phyloP scores from a whole-genome alignment of 2,888 invertebrate species.

The Patella pellucida region DNA sequence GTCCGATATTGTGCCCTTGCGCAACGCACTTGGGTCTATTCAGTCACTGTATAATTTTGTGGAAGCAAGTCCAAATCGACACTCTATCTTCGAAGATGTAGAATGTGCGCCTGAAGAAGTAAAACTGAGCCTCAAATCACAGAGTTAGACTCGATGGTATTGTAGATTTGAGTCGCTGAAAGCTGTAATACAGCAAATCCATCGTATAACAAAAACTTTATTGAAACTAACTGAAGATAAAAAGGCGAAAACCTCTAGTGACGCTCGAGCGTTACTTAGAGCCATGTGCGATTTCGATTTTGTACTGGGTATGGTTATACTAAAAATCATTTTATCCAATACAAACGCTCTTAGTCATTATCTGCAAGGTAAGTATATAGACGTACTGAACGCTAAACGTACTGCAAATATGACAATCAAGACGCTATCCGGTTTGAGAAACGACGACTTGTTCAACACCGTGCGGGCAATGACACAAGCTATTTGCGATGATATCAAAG shows the following conservation, averaged over 20 bases:
- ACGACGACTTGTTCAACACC: background rate
- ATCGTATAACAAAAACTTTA: background rate
- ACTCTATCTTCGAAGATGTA: background rate
- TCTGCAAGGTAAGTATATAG: background rate
- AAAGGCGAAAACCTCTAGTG: background rate
- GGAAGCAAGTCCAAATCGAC: conserved; percentile 7
- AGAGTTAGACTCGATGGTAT: background rate
- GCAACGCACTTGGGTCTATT: conserved; percentile 7
- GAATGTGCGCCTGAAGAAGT: background rate
- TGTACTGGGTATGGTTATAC: background rate
- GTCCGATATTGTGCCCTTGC: background rate
- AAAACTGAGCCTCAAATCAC: background rate
- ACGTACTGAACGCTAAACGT: background rate
- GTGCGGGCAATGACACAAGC: background rate
- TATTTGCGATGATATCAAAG: background rate
- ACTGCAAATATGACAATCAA: background rate
- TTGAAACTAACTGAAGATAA: background rate
- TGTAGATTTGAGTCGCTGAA: background rate
- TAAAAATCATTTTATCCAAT: background rate
- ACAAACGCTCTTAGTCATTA: background rate
- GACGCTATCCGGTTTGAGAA: background rate
- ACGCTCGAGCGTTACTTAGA: background rate
- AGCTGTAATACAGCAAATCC: background rate
- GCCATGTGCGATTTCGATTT: background rate
- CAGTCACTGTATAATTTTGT: background rate